Conservation (phyloP, 1,140 invertebrate genomes). For the Laodelphax striatellus region DNA sequence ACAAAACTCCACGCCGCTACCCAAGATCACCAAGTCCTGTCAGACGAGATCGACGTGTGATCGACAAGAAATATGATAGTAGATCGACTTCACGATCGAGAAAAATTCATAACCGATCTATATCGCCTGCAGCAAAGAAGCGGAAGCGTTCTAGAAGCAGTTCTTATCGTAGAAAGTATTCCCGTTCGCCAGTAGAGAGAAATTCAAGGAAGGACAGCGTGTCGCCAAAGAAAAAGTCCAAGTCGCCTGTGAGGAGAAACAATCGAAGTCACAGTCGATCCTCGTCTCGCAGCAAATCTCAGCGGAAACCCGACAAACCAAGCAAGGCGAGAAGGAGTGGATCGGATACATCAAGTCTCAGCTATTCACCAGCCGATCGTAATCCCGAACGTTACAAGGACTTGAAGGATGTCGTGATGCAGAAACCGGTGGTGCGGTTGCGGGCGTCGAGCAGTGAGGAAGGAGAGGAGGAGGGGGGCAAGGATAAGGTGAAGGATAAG, state of each 20-base stretch:
- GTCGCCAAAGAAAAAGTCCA: background rate
- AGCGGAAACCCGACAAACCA: conserved; percentile 10
- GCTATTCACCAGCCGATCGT: conserved; percentile 23
- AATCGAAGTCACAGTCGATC: background rate
- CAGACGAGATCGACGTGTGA: background rate
- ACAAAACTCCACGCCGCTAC: background rate
- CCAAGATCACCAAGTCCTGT: no score
- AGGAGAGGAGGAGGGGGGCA: conserved; percentile 4
- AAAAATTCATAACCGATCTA: no score
- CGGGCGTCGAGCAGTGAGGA: conserved; percentile 17
- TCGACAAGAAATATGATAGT: background rate
- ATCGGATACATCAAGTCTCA: conserved; percentile 17
- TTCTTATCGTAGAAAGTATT: background rate
- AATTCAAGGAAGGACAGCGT: background rate
- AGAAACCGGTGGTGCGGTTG: conserved; percentile 18
- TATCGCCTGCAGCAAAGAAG: background rate
- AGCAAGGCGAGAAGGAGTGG: conserved; percentile 12
- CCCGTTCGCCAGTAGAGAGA: background rate
- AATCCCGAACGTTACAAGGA: conserved; percentile 23
- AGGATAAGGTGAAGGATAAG: background rate
- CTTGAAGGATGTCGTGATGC: conserved; percentile 21
- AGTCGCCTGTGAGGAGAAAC: background rate
- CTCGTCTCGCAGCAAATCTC: background rate
- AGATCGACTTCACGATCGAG: no score
- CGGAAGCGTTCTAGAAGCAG: conserved; percentile 4